phyloP scores from a whole-genome alignment of 92 coral and sea anemone species.

The Porites divaricata region DNA sequence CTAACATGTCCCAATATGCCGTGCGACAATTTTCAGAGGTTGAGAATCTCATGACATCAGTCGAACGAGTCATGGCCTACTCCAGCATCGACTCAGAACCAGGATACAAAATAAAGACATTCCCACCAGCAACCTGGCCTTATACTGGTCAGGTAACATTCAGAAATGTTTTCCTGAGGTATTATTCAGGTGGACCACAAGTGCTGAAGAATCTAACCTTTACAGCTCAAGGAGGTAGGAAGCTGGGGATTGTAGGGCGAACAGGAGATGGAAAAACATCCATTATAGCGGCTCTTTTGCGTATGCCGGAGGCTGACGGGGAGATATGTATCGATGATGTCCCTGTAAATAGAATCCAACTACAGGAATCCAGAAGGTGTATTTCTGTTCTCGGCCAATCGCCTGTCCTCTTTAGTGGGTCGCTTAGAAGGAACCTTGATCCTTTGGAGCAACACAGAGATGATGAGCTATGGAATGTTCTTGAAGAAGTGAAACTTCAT shows the following conservation, averaged over 20 bases:
- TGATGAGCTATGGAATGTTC: conserved; percentile 23
- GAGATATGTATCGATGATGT: too few relatives aligned
- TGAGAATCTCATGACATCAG: conserved; percentile 11
- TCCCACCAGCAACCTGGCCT: conserved; percentile 23
- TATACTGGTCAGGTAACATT: conserved; percentile 3
- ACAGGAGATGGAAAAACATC: conserved; percentile 7
- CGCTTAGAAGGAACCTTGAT: conserved; percentile 31
- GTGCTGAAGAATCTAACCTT: too few relatives aligned
- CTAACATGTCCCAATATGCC: neutral
- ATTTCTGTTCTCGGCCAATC: neutral
- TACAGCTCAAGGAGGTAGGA: neutral
- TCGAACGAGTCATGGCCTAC: neutral
- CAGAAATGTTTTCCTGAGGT: conserved; percentile 20
- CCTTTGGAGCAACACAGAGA: conserved; percentile 24
- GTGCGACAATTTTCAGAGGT: neutral
- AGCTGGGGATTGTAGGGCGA: conserved; percentile 25
- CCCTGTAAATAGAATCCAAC: too few relatives aligned
- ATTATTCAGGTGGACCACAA: neutral
- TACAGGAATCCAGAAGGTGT: neutral
- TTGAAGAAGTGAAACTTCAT: neutral
- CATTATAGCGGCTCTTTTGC: too few relatives aligned
- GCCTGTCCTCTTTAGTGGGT: conserved; percentile 39
- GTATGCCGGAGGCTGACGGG: too few relatives aligned
- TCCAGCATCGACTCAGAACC: conserved; percentile 1
- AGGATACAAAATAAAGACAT: conserved; percentile 9